Evolutionary conservation across 2,113 vertebrate genomes (phyloP).

Genomic region (Cnemophilus loriae): DNA sequence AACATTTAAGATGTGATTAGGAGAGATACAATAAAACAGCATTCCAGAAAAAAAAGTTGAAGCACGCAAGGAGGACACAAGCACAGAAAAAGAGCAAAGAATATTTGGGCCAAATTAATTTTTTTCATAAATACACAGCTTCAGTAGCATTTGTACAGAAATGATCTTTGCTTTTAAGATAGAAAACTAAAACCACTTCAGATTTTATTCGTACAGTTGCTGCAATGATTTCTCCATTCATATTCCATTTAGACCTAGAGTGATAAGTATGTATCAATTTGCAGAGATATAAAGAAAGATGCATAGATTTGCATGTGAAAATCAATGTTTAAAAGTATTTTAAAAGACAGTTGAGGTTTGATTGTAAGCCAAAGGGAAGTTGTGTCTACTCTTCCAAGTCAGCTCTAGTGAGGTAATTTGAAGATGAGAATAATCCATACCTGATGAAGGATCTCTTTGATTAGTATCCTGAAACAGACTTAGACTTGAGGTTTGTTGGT

Average conservation of each 20-base stretch:
- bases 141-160: neutral
- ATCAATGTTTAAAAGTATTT: neutral
- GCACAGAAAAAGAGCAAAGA: neutral
- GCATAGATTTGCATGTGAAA: neutral
- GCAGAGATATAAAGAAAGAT: neutral
- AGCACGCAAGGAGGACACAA: neutral
- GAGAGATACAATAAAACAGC: neutral
- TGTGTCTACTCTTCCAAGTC: neutral
- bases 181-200: neutral
- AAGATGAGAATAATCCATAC: neutral
- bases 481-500: neutral
- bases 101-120: neutral
- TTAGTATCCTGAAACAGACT: neutral
- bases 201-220: neutral
- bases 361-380: conserved; percentile 11
- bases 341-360: neutral
- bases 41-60: neutral
- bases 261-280: neutral
- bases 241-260: neutral
- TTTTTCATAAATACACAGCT: neutral
- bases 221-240: neutral
- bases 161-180: neutral
- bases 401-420: neutral
- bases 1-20: neutral
- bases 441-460: neutral